Evolutionary conservation across 2,888 invertebrate genomes (phyloP), one percentile per base, ranked within the genome.

Genomic region (Ramazzottius varieornatus): DNA sequence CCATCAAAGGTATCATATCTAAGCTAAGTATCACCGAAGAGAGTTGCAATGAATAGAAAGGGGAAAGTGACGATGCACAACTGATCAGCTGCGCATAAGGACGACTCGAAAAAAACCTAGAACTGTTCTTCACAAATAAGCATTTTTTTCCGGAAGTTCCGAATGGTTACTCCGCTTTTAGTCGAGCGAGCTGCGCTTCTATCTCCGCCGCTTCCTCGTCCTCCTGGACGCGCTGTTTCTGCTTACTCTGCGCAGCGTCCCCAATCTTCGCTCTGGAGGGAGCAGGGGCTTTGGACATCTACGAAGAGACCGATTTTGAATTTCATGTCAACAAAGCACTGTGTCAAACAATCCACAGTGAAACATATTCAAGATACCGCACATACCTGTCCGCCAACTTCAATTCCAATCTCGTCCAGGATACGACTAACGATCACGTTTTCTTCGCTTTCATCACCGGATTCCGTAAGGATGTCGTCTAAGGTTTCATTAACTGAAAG

Each of bases 371-470:
- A n/a, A 16, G 33, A 63, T 8, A n/a, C 46, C 63, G 24, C 29
- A 70, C 71, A 74, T 75, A 86, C 86, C 82, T 89, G 87, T 72
- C 87, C 88, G 69, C 86, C 85, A 68, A 90, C 84, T 78, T 93
- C 92, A 75, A 93, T 92, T 68, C 92, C 92, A 72, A 93, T 92
- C 78, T 93, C 92, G 78, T 92, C 92, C n/a, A 92, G 80, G 46
- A 92, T 89, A 77, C 88, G 82, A 72, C 81, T 83, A n/a, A 92
- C 85, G 77, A 93, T 83, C 69, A 84, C 84, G 73, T 90, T 87
- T 71, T 84, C 82, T 76, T 91, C 90, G 70, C 86, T 85, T 75
- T 92, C 91, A 75, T 92, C 92, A 0, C 85, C 91, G 13, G 88
- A 88, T 71, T 88, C 90, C 46, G 82, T 83, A 71, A 92, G 79